Base-by-base conservation (phyloP, 1,140 invertebrate species). In the Hyposmocoma kahamanoa region DNA sequence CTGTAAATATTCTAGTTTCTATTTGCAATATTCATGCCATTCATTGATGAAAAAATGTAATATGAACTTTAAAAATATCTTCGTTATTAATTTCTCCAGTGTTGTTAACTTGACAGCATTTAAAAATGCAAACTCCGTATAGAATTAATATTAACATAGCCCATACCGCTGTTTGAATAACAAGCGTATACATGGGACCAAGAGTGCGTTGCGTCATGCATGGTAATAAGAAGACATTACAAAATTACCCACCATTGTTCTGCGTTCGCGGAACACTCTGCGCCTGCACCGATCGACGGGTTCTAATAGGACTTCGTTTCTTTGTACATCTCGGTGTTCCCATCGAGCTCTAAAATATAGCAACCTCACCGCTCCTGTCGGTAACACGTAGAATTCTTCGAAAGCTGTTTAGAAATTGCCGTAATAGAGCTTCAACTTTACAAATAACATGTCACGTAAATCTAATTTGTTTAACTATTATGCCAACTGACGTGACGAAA, bases 221-320 rank as follows among this genome's bases (percentile, higher is more conserved):
- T 81, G 66, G 74, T 79, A 81, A 81, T 79, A 75, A 75, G 76
- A 79, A 72, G 67, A 67, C 69, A 84, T 84, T 83, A 78, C 81
- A 82, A 83, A 83, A 83, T 72, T 72, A 80, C 72, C 59, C 67
- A 67, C 78, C 71, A 85, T 85, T 85, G 81, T 85, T 76, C 67
- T 74, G 60, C 42, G 58, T 82, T 83, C 76, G 72, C 62, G 67
- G 81, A 84, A 84, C 72, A 70, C 60, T 67, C 59, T 54, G 58
- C 60, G 70, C 67, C 62, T 55, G 60, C 43, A 58, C 54, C 41
- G 42, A 52, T 55, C 69, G 77, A 64, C 56, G 59, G 61, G 22
- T 56, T 65, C 67, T 71, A 72, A 72, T 72, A 70, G 59, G 60
- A 52, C 55, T 65, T 9, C 54, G 62, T 60, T 54, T 72, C 65